A percentile compares a stretch with the other conserved stretches of the same genome.
Conservation (phyloP, 2,797 vertebrate genomes). For the Muraenolepis orangiensis region DNA sequence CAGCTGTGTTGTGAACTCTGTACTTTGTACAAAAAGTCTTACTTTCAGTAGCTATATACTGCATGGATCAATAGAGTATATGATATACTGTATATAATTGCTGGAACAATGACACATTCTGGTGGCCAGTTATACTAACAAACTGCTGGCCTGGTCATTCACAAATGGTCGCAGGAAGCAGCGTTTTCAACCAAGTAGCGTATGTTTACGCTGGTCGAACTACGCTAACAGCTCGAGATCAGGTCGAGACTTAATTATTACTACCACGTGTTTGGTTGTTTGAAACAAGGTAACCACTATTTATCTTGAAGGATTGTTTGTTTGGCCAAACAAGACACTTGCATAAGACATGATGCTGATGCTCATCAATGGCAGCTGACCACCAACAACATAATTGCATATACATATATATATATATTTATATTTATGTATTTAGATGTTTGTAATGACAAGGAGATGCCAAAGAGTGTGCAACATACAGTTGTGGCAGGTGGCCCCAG, state of each 20-base stretch:
- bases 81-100: neutral
- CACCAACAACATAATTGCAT: neutral
- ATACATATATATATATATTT: neutral
- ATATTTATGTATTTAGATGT: neutral
- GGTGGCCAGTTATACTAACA: neutral
- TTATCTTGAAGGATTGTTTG: neutral
- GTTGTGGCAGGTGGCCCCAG: constrained; percentile 90
- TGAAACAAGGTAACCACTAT: neutral
- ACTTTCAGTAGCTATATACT: neutral
- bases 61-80: neutral
- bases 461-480: constrained; percentile 74
- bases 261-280: neutral
- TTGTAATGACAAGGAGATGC: neutral
- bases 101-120: neutral
- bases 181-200: neutral
- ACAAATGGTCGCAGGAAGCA: neutral
- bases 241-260: neutral
- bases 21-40: neutral
- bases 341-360: neutral
- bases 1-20: neutral
- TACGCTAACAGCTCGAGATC: neutral
- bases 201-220: neutral
- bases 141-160: neutral
- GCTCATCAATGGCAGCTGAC: neutral
- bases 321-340: neutral